Evolutionary conservation across 2,797 vertebrate genomes (phyloP), one percentile per base, ranked within the genome.

Genomic region (Ctenopoma multispine): DNA sequence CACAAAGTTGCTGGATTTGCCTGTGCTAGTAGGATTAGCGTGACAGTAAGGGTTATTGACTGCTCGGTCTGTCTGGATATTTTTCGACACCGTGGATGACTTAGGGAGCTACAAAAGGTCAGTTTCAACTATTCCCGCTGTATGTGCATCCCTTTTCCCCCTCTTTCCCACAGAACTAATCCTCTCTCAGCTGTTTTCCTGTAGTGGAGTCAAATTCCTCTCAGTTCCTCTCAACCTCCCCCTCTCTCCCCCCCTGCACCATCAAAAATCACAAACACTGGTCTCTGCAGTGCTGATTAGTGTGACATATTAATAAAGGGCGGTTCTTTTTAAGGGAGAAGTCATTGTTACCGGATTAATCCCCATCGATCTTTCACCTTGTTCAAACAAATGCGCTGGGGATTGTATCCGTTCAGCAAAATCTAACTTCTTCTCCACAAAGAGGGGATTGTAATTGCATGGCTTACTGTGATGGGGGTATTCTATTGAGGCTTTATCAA

Each of bases 91-190:
- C 78, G 62, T 36, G 18, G 67, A 78, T 77, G 89, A 91, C 82
- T 89, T 88, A 87, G 53, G 44, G 81, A 87, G 82, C 84, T 72
- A 92, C 92, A 90, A 92, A 92, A 89, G 92, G 89, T 89, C 92
- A 92, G 87, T 89, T 90, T 87, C 79, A 85, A 91, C 87, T 85
- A 84, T 88, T 81, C 76, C 85, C 84, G 81, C 81, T 78, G 86
- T 75, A 79, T 70, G 72, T 85, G 68, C 83, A 59, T 87, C 87
- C 73, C 55, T 65, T 80, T 77, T 72, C 56, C 50, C 79, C 61
- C 67, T 60, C 80, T 89, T 94, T 94, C 92, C 93, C 93, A 93
- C 90, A 92, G 81, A 91, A 84, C 91, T 94, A 94, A 95, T 93
- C 92, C 90, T 44, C 77, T 92, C 90, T 93, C 90, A 92, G 89